Evolutionary conservation across 1,140 invertebrate genomes (phyloP).

Genomic region (silkworm (Bombyx mori)): DNA sequence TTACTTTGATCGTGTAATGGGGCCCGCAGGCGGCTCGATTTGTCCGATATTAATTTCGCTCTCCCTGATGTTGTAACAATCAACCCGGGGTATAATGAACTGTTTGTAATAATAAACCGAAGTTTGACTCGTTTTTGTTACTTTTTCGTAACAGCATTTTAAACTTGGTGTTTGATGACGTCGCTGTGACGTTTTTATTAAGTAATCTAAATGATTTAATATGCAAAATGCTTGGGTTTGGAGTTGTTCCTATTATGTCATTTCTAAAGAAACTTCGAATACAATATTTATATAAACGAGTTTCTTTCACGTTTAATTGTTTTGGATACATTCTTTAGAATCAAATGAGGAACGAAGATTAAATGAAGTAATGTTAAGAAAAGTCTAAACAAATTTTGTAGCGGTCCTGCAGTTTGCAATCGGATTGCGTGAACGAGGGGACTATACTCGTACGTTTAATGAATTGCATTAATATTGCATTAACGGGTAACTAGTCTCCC

Average conservation of each 20-base stretch:
- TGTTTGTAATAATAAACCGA: neutral
- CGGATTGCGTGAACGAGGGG: slow-evolving; percentile 2
- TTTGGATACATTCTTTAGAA: no score
- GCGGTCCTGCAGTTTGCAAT: neutral
- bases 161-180: no score
- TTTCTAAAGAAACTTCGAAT: no score
- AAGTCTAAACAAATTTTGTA: no score
- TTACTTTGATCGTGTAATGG: slow-evolving; percentile 57
- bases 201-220: no score
- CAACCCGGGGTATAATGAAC: neutral
- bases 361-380: no score
- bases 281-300: no score
- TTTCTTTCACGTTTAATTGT: no score
- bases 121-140: neutral
- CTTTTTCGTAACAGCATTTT: neutral
- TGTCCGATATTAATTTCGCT: slow-evolving; percentile 53
- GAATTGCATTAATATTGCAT: slow-evolving; percentile 74
- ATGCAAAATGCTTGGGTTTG: no score
- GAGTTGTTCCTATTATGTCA: no score
- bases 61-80: neutral
- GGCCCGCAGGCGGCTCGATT: slow-evolving; percentile 49
- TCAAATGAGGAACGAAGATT: no score
- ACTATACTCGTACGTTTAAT: slow-evolving; percentile 70
- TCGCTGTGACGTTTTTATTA: no score
- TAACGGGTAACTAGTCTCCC: slow-evolving; percentile 59